These are phyloP conservation scores for Muscina levida DNA, from an alignment of 2,888 invertebrate species.

Conservation along the genomic window DNA sequence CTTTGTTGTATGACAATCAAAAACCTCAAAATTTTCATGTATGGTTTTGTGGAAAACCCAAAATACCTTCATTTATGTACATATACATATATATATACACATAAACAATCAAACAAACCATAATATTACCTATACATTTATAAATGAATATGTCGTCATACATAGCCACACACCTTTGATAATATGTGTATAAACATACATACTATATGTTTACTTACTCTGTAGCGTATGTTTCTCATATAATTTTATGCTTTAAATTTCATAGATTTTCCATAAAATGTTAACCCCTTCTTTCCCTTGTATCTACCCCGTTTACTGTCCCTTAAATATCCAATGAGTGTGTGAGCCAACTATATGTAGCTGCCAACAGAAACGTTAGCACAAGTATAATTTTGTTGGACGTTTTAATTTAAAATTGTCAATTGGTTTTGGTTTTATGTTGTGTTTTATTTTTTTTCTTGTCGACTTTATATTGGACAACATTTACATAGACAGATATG, in stretches of 20 bases:
- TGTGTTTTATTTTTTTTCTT: neutral
- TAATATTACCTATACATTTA: neutral
- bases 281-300: no score
- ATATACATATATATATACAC: neutral
- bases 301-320: conserved; percentile 19
- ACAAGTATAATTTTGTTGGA: conserved; percentile 64
- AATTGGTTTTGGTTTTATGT: conserved; percentile 61
- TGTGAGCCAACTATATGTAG: conserved; percentile 16
- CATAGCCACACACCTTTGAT: conserved; percentile 45
- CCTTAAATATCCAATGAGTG: no score
- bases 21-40: conserved; percentile 52
- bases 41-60: conserved; percentile 6
- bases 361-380: conserved; percentile 9
- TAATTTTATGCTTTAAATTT: conserved; percentile 29
- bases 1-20: conserved; percentile 19
- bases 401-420: conserved; percentile 68
- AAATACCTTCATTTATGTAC: neutral
- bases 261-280: conserved; percentile 32
- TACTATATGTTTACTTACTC: no score
- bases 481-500: neutral
- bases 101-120: no score
- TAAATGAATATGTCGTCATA: neutral
- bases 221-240: no score
- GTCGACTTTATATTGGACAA: neutral
- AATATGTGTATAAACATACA: conserved; percentile 55